A percentile compares a stretch with the other conserved stretches of the same genome.
Conservation (phyloP, 2,888 invertebrate genomes). For the Conchocele bisecta region DNA sequence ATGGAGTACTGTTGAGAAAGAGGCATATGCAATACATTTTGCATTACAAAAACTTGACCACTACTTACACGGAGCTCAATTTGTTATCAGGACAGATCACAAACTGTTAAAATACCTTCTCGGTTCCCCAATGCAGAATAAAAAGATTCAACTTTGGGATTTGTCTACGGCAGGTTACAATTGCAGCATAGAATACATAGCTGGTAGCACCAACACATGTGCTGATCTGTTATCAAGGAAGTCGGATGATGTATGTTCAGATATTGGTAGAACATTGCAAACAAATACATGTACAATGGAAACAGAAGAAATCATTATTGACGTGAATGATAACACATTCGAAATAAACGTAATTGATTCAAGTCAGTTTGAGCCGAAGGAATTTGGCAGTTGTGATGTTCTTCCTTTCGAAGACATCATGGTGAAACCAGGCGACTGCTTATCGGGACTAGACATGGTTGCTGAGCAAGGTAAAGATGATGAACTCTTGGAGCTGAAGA, state of each 20-base stretch:
- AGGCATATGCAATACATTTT: slow-evolving; percentile 16
- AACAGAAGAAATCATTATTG: not conserved
- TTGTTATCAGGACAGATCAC: slow-evolving; percentile 34
- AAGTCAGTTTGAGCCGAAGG: slow-evolving; percentile 14
- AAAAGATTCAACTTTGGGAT: slow-evolving; percentile 46
- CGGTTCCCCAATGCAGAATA: slow-evolving; percentile 44
- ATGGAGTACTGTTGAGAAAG: slow-evolving; percentile 2
- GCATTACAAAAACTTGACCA: slow-evolving; percentile 24
- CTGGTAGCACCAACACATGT: slow-evolving; percentile 16
- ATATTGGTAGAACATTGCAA: too few species aligned
- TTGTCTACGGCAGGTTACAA: slow-evolving; percentile 34
- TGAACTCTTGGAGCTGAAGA: slow-evolving; percentile 7
- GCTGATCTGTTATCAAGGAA: slow-evolving; percentile 36
- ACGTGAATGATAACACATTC: slow-evolving; percentile 23
- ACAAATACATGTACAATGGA: too few species aligned
- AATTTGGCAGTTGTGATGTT: not conserved
- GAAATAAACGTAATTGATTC: slow-evolving; percentile 19
- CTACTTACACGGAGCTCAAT: slow-evolving; percentile 21
- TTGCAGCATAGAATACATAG: slow-evolving; percentile 37
- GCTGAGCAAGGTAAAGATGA: slow-evolving; percentile 21
- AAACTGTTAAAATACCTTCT: slow-evolving; percentile 35
- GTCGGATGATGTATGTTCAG: not conserved
- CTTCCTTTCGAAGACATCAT: too few species aligned
- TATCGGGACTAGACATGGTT: slow-evolving; percentile 7
- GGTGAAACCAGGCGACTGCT: too few species aligned